Evolutionary conservation across 2,797 vertebrate species (phyloP).

Genomic region (Poeciliopsis presidionis): DNA sequence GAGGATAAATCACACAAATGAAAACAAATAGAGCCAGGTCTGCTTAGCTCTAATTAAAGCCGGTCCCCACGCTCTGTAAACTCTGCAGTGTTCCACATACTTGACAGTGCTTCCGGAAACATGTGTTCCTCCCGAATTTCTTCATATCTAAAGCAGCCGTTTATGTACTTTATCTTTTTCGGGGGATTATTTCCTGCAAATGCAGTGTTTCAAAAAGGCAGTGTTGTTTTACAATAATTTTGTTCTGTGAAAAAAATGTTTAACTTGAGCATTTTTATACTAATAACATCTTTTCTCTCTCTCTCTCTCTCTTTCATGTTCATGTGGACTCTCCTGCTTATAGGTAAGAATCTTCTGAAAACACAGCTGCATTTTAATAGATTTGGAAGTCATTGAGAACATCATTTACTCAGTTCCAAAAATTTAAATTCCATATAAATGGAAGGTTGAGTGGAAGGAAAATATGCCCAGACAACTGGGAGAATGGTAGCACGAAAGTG

Average conservation of each 20-base stretch:
- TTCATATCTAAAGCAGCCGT: constrained; percentile 63
- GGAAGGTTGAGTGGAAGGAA: background rate
- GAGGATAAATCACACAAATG: constrained; percentile 83
- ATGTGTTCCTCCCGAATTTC: constrained; percentile 71
- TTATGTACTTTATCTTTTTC: constrained; percentile 34
- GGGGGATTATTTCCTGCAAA: background rate
- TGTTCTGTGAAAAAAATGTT: background rate
- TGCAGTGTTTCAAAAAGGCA: background rate
- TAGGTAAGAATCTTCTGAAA: constrained; percentile 62
- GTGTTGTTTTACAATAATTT: background rate
- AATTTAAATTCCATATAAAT: background rate
- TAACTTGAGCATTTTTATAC: constrained; percentile 7
- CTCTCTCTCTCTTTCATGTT: background rate
- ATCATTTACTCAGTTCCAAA: background rate
- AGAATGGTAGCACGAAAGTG: background rate
- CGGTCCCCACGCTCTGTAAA: constrained; percentile 64
- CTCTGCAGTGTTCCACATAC: constrained; percentile 54
- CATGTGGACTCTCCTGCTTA: constrained; percentile 22
- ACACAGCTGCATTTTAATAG: constrained; percentile 6
- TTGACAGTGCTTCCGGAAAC: constrained; percentile 73
- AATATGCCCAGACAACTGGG: background rate
- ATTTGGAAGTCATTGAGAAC: background rate
- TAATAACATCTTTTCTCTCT: constrained; percentile 30
- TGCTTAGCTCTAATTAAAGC: constrained; percentile 78
- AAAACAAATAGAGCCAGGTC: constrained; percentile 81